phyloP scores from a whole-genome alignment of 2,888 invertebrate genomes.

The Horisme vitalbata region DNA sequence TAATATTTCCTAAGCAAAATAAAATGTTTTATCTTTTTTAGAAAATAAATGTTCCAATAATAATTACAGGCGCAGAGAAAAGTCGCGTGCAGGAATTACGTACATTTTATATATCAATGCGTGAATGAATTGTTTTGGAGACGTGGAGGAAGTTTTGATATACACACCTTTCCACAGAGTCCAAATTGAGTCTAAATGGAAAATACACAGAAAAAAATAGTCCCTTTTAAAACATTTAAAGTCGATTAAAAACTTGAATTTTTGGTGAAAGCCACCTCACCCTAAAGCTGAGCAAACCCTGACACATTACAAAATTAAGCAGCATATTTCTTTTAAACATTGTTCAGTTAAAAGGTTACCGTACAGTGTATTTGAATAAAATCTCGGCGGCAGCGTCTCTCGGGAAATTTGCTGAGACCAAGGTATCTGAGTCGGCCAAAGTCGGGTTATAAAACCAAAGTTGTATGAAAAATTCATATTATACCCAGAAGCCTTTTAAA shows the following conservation, averaged over 20 bases:
- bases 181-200: no score
- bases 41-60: not conserved
- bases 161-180: no score
- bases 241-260: no score
- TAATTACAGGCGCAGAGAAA: no score
- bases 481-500: not conserved
- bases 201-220: no score
- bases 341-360: conserved; percentile 1
- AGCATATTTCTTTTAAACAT: conserved; percentile 13
- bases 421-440: conserved; percentile 5
- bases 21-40: not conserved
- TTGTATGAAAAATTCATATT: not conserved
- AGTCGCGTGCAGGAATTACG: not conserved
- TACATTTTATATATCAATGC: no score
- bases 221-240: no score
- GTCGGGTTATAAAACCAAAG: conserved; percentile 4
- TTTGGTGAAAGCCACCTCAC: no score
- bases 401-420: conserved; percentile 15
- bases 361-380: conserved; percentile 15
- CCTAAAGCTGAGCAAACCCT: not conserved
- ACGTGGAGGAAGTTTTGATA: no score
- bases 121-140: no score
- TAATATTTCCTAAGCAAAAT: conserved; percentile 7
- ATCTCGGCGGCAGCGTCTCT: conserved; percentile 10
- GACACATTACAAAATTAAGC: conserved; percentile 16